A percentile compares a stretch with the other conserved stretches of the same genome.
Evolutionary conservation across 2,888 invertebrate species (phyloP).

Genomic region (Acanthosepion esculentum): DNA sequence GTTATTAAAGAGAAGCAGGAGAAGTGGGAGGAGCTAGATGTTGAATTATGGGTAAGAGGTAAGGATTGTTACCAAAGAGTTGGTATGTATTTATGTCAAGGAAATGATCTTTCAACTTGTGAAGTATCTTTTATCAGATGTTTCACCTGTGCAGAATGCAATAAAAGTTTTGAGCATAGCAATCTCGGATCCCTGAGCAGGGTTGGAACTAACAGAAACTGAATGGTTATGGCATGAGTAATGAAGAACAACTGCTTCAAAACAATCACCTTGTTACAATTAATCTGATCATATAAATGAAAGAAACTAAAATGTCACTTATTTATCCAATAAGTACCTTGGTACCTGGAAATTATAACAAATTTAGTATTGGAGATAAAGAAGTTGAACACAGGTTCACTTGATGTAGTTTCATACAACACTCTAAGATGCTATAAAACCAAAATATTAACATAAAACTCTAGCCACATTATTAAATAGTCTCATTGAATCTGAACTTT

Average conservation of each 20-base stretch:
- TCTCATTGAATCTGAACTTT: too few relatives aligned
- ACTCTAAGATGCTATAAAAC: too few relatives aligned
- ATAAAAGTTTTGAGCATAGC: not conserved
- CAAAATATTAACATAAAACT: too few relatives aligned
- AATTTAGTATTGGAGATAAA: too few relatives aligned
- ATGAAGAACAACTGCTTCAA: not conserved
- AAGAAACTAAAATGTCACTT: too few relatives aligned
- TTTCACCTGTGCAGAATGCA: not conserved
- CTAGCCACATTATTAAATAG: too few relatives aligned
- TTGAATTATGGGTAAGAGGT: not conserved
- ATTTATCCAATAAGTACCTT: too few relatives aligned
- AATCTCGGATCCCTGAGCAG: not conserved
- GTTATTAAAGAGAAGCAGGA: not conserved
- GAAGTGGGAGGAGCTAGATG: not conserved
- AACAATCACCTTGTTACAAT: not conserved
- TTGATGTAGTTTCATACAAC: too few relatives aligned
- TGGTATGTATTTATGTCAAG: not conserved
- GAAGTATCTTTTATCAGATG: not conserved
- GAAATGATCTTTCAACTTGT: slow-evolving; percentile 4
- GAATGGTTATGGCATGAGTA: not conserved
- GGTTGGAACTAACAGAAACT: not conserved
- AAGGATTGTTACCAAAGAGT: not conserved
- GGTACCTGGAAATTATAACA: too few relatives aligned
- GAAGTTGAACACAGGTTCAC: too few relatives aligned
- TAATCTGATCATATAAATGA: too few relatives aligned